These are phyloP conservation scores for Pycnomerus fuliginosus DNA, from an alignment of 2,888 invertebrate species.

Conservation along the genomic window DNA sequence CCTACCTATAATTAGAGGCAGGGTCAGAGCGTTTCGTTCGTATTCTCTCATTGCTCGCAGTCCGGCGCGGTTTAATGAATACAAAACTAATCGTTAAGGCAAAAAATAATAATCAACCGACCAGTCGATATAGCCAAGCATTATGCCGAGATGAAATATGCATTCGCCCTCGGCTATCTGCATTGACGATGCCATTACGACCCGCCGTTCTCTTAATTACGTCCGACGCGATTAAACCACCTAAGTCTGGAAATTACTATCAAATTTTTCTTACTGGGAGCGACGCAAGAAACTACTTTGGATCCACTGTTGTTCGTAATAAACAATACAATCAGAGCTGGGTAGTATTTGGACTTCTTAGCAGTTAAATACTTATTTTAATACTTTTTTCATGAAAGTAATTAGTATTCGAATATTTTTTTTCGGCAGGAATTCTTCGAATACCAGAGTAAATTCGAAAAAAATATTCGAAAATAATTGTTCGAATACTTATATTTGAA, in stretches of 20 bases:
- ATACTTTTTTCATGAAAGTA: too few species aligned
- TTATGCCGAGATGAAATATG: conserved; percentile 33
- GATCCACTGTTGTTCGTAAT: too few species aligned
- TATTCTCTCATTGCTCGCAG: conserved; percentile 25
- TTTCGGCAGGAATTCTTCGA: too few species aligned
- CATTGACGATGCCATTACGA: conserved; percentile 24
- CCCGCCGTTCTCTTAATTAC: conserved; percentile 21
- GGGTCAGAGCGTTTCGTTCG: conserved; percentile 20
- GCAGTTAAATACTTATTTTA: too few species aligned
- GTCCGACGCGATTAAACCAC: conserved; percentile 17
- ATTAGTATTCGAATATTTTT: too few species aligned
- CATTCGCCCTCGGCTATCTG: conserved; percentile 25
- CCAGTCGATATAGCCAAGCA: conserved; percentile 33
- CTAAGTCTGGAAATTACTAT: conserved; percentile 27
- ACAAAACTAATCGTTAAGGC: conserved; percentile 30
- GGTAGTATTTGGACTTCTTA: too few species aligned
- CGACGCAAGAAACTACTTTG: too few species aligned
- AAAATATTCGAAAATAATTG: too few species aligned
- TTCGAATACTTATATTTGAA: too few species aligned
- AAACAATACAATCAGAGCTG: too few species aligned
- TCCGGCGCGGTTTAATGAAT: conserved; percentile 29
- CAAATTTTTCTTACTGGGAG: too few species aligned
- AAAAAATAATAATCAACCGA: conserved; percentile 32
- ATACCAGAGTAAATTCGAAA: too few species aligned
- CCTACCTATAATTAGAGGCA: conserved; percentile 31